Base-by-base conservation (phyloP, 2,888 invertebrate genomes). In the Hypena proboscidalis region DNA sequence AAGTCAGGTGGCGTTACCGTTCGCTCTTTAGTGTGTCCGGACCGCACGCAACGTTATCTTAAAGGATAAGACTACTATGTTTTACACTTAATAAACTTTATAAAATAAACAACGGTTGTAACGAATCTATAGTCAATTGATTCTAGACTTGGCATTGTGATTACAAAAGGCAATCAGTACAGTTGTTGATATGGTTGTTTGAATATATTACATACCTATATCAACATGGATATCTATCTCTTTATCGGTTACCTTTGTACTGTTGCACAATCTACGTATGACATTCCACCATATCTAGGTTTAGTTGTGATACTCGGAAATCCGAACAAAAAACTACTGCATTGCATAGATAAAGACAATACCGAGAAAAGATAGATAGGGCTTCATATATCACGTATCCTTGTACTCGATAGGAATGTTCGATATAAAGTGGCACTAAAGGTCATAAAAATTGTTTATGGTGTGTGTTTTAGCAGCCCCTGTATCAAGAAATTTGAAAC, bases 1-100 rank as follows among this genome's bases (percentile, higher is more conserved):
- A 76, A 83, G 79, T 77, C 79, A 82, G 80, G 82, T 81, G 80
- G 77, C 72, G 66, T 77, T 80, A 83, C 83, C 80, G 79, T 84
- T 83, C 77, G 59, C 69, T 76, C 70, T 74, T 73, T 80, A 72
- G 65, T 68, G 70, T 64, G 68, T 71, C 61, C 68, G 61, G 70
- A 71, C 77, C 74, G 75, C 77, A 74, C 72, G 70, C 74, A 71
- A 61, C 58, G 55, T 55, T 56, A 44, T 37, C 20, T 30, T 35
- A 29, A 56, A 64, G 58, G 59, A 62, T 56, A 58, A 50, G 36
- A 59, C 44, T 56, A 58, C 56, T 61, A 40, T 40, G 19, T 58
- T 62, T 62, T 37, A 36, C 26, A 47, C 29, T 34, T 49, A 33
- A 36, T 50, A 60, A 23, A 10, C 14, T 3, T 14, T 5, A 2